phyloP scores from a whole-genome alignment of 1,140 invertebrate species.

The Brachionus asplanchnoidis region DNA sequence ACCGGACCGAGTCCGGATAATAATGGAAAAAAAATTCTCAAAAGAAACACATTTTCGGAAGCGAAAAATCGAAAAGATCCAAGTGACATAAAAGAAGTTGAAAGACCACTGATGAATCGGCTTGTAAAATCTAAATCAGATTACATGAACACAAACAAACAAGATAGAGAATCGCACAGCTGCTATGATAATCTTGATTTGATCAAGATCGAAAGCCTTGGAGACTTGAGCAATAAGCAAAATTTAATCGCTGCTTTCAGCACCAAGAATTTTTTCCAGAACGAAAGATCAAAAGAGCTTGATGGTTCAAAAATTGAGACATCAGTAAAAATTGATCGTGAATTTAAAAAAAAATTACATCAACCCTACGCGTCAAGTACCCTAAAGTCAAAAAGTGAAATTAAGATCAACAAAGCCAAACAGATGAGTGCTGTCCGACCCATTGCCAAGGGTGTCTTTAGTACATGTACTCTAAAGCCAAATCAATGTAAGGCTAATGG shows the following conservation, averaged over 20 bases:
- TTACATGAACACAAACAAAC: not conserved
- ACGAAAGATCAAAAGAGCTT: not conserved
- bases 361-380: not conserved
- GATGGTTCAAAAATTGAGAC: not conserved
- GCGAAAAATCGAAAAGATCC: not conserved
- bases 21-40: not conserved
- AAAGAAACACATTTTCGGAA: not conserved
- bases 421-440: not conserved
- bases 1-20: not conserved
- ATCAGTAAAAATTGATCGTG: not conserved
- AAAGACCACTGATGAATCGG: not conserved
- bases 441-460: not conserved
- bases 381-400: conserved; percentile 12
- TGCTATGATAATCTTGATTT: not conserved
- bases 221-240: not conserved
- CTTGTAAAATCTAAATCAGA: not conserved
- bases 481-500: not conserved
- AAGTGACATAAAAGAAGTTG: not conserved
- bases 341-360: not conserved
- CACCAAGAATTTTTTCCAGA: conserved; percentile 13
- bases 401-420: not conserved
- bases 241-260: conserved; percentile 25
- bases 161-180: not conserved
- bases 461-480: not conserved
- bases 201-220: conserved; percentile 5